These are phyloP conservation scores for Rotaria macrura DNA, from an alignment of 2,888 invertebrate species.

Conservation along the genomic window DNA sequence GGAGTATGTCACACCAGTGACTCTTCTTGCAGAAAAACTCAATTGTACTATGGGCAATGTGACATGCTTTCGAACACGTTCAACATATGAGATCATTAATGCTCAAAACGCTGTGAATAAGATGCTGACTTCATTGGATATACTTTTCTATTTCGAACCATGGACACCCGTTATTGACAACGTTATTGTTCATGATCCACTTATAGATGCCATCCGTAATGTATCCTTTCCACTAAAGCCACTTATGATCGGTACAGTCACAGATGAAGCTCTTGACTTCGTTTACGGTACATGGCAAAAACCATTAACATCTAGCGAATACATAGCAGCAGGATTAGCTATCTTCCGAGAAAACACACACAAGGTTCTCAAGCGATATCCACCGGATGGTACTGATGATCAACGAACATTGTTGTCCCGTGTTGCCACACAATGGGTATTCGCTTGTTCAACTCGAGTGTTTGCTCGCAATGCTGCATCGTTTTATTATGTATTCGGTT, in stretches of 20 bases:
- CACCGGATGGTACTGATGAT: constrained; percentile 35
- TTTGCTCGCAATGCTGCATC: constrained; percentile 35
- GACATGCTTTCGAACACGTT: too few relatives aligned
- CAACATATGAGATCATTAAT: too few relatives aligned
- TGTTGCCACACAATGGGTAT: constrained; percentile 39
- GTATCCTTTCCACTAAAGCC: constrained; percentile 37
- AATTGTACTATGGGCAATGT: too few relatives aligned
- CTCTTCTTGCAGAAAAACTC: too few relatives aligned
- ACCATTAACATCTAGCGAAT: constrained; percentile 35
- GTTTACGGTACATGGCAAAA: constrained; percentile 38
- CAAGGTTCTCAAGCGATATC: constrained; percentile 37
- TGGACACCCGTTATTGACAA: constrained; percentile 41
- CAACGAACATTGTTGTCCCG: constrained; percentile 33
- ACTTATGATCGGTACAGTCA: constrained; percentile 38
- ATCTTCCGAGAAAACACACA: constrained; percentile 36
- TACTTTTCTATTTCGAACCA: constrained; percentile 40
- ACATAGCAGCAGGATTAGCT: constrained; percentile 36
- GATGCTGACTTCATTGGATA: too few relatives aligned
- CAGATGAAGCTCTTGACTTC: constrained; percentile 40
- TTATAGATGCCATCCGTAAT: constrained; percentile 36
- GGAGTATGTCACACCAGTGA: too few relatives aligned
- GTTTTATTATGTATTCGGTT: constrained; percentile 40
- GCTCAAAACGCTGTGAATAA: too few relatives aligned
- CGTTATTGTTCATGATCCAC: constrained; percentile 37
- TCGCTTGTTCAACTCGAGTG: constrained; percentile 38